Evolutionary conservation across 2,113 vertebrate genomes (phyloP), one percentile per base, ranked within the genome.

Genomic region (Chlamydotis undulata): DNA sequence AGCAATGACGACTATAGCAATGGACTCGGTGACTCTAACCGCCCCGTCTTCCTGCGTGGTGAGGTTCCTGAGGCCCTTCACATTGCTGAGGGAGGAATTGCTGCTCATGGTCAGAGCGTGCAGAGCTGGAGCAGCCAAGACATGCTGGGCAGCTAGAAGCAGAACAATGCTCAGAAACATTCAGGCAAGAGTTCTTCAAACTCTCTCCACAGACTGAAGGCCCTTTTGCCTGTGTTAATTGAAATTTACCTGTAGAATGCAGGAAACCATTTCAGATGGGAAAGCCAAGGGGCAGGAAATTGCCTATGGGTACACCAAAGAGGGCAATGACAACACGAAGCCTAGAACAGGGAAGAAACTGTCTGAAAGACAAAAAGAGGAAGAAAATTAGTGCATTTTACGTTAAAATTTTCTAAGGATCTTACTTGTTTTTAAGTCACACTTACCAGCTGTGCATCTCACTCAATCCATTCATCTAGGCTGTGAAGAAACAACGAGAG

Each of bases 1-100:
- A 16, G 99, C 98, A 94, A 99, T 99, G 97, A 98, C 82, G 7
- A 99, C 98, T 37, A 99, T 99, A 90, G 98, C 98, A 56, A 99
- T 83, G 3, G 99, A 98, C 96, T 99, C 99, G 0, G 99, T 93
- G 45, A 98, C 97, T 26, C 97, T 93, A 77, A 96, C 71, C 2
- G 97, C 98, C 7, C 97, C 97, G 1, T 97, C 95, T 13, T 92
- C 98, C 65, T 43, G 85, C 0, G 52, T 53, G 3, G 98, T 98
- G 68, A 97, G 96, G 88, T 98, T 98, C 82, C 97, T 98, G 91
- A 95, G 97, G 59, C 94, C 83, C 74, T 98, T 98, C 97, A 98
- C 98, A 96, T 98, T 98, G 96, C 98, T 92, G 90, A 98, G 94
- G 69, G 98, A 97, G 82, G 96, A 98, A 90, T 98, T 99, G 98